phyloP scores from a whole-genome alignment of 2,797 vertebrate species.

The Rhinogobio ventralis region DNA sequence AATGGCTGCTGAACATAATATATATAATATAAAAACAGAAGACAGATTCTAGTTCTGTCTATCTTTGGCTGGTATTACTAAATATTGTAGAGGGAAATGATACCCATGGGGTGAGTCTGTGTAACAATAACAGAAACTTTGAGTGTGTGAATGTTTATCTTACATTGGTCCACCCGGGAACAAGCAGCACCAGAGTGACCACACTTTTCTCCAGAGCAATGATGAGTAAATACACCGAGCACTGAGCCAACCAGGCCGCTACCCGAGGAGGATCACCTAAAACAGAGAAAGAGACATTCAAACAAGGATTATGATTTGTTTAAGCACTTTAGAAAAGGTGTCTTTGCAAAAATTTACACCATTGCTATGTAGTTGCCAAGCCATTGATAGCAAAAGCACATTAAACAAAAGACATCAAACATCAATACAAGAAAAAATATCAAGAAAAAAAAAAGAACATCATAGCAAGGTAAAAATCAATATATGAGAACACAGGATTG shows the following conservation, averaged over 20 bases:
- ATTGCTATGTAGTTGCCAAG: neutral
- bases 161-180: conserved; percentile 82
- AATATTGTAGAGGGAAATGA: neutral
- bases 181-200: conserved; percentile 45
- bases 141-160: conserved; percentile 49
- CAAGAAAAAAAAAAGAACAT: neutral
- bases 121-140: neutral
- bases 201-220: conserved; percentile 75
- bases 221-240: conserved; percentile 82
- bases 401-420: neutral
- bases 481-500: too few species aligned
- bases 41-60: too few species aligned
- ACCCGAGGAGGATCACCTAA: conserved; percentile 80
- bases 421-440: neutral
- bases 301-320: neutral
- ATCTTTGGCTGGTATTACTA: neutral
- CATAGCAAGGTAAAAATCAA: neutral
- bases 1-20: too few species aligned
- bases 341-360: neutral
- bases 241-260: conserved; percentile 80
- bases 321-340: too few species aligned
- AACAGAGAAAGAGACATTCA: conserved; percentile 18
- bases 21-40: too few species aligned
- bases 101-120: neutral
- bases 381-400: neutral